phyloP scores from a whole-genome alignment of 92 coral and sea anemone species.

The Montipora capitata region DNA sequence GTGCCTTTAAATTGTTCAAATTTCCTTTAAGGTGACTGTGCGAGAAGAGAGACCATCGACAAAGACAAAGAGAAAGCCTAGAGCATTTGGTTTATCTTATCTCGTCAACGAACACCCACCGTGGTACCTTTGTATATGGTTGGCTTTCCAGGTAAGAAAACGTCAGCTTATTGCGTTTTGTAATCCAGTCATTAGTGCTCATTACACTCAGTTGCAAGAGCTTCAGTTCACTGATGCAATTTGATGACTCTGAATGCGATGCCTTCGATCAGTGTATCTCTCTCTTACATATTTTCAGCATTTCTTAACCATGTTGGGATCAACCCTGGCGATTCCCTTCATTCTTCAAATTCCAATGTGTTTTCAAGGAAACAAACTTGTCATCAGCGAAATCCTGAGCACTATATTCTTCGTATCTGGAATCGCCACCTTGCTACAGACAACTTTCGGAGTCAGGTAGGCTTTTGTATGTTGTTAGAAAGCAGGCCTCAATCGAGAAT shows the following conservation, averaged over 20 bases:
- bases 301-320: slow-evolving; percentile 89
- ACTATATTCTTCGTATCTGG: slow-evolving; percentile 89
- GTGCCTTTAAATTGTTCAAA: no score
- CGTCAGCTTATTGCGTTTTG: no score
- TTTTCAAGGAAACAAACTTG: slow-evolving; percentile 72
- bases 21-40: not conserved
- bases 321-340: slow-evolving; percentile 83
- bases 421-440: slow-evolving; percentile 81
- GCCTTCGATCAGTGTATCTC: not conserved
- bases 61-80: not conserved
- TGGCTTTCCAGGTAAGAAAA: slow-evolving; percentile 6
- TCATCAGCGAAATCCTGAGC: slow-evolving; percentile 83
- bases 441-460: slow-evolving; percentile 82
- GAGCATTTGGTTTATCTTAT: not conserved
- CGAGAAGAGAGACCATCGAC: not conserved
- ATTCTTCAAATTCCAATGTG: slow-evolving; percentile 78
- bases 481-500: not conserved
- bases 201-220: not conserved
- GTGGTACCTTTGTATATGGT: not conserved
- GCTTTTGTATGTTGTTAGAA: not conserved
- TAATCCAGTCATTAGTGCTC: no score
- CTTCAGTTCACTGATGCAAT: not conserved
- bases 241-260: not conserved
- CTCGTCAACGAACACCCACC: not conserved
- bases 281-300: slow-evolving; percentile 62